phyloP scores from a whole-genome alignment of 2,113 vertebrate species.

The Stigmatopora nigra region DNA sequence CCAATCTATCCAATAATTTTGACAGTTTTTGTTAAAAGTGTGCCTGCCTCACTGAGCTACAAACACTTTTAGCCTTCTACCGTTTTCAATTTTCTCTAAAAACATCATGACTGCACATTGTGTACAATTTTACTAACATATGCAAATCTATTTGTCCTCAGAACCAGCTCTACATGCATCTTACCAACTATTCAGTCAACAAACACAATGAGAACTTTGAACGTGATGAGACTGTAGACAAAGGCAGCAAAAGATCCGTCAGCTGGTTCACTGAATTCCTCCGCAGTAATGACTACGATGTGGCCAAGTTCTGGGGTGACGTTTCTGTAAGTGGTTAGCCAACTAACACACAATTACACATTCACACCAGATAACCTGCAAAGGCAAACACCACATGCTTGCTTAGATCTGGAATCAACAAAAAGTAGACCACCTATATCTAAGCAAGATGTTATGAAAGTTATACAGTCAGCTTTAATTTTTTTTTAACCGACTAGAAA shows the following conservation, averaged over 20 bases:
- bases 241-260: constrained; percentile 97
- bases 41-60: too few species aligned
- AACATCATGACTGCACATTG: too few species aligned
- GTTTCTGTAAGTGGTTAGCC: constrained; percentile 82
- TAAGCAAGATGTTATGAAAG: constrained; percentile 55
- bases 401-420: constrained; percentile 11
- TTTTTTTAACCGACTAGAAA: constrained; percentile 47
- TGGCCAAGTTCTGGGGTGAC: constrained; percentile 94
- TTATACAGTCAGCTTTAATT: constrained; percentile 36
- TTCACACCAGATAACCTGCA: constrained; percentile 12
- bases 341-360: constrained; percentile 15
- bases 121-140: neutral
- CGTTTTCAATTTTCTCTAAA: too few species aligned
- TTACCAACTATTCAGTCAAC: constrained; percentile 98
- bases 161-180: constrained; percentile 96
- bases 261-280: constrained; percentile 97
- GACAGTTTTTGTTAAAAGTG: too few species aligned
- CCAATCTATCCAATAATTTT: too few species aligned
- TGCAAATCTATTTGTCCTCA: constrained; percentile 45
- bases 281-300: constrained; percentile 86
- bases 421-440: constrained; percentile 17
- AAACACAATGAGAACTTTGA: constrained; percentile 97
- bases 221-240: constrained; percentile 89
- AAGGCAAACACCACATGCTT: constrained; percentile 25
- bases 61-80: too few species aligned